phyloP scores from a whole-genome alignment of 2,888 invertebrate genomes.

The Furcula furcula region DNA sequence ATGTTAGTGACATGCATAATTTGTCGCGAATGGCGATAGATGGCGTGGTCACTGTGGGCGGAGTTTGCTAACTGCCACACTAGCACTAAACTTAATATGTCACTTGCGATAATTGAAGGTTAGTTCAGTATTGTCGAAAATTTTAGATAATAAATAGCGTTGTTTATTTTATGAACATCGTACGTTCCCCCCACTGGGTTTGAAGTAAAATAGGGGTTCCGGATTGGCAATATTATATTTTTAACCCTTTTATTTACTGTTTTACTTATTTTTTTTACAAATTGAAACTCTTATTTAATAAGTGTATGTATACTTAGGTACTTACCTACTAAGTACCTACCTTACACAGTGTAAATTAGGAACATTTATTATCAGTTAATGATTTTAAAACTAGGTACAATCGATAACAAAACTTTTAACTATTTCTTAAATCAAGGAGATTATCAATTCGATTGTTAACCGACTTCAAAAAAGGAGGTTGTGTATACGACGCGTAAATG shows the following conservation, averaged over 20 bases:
- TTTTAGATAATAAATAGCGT: constrained; percentile 49
- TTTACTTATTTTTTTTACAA: no score
- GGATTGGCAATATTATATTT: constrained; percentile 32
- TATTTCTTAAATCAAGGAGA: no score
- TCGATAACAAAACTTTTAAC: no score
- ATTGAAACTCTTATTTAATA: no score
- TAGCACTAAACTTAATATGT: constrained; percentile 44
- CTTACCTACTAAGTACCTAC: no score
- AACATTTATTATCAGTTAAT: no score
- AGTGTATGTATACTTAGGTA: no score
- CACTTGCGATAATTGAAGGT: constrained; percentile 48
- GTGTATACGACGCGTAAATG: no score
- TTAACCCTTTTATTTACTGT: constrained; percentile 36
- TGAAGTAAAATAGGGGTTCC: constrained; percentile 37
- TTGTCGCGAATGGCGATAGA: constrained; percentile 35
- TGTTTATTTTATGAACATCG: constrained; percentile 48
- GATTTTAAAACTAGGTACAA: no score
- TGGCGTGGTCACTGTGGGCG: constrained; percentile 48
- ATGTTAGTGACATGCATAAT: constrained; percentile 22
- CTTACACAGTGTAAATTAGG: no score
- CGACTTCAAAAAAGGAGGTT: no score
- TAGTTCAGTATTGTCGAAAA: constrained; percentile 47
- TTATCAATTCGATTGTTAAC: no score
- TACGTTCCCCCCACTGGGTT: constrained; percentile 23
- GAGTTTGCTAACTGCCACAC: constrained; percentile 43